Conservation (phyloP, 2,888 invertebrate species). For the Fragum sueziense region DNA sequence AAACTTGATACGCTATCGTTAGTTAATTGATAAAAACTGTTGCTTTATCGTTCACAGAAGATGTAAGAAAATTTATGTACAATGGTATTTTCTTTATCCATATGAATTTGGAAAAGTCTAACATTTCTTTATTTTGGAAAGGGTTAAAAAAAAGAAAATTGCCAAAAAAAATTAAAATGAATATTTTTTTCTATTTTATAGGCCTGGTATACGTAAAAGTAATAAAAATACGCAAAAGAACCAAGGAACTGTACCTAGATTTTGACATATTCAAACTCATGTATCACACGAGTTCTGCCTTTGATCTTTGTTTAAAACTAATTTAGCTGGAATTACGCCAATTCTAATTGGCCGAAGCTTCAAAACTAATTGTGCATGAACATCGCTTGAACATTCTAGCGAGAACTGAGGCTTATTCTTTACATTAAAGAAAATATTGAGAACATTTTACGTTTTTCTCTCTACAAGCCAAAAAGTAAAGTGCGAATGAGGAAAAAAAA, state of each 20-base stretch:
- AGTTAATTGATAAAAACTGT: not conserved
- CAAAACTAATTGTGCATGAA: not conserved
- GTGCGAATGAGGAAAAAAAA: too few species aligned
- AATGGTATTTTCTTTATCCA: not conserved
- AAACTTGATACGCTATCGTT: not conserved
- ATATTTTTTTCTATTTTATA: too few species aligned
- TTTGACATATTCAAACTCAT: not conserved
- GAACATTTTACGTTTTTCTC: not conserved
- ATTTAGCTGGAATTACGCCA: not conserved
- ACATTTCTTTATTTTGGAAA: not conserved
- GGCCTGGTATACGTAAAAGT: too few species aligned
- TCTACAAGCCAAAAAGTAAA: not conserved
- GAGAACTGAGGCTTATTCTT: not conserved
- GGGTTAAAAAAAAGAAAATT: not conserved
- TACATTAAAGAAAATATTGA: not conserved
- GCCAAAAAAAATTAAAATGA: too few species aligned
- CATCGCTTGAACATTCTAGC: not conserved
- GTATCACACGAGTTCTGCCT: not conserved
- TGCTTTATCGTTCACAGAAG: not conserved
- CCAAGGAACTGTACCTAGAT: not conserved
- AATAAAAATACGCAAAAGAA: too few species aligned
- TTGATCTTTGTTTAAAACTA: not conserved
- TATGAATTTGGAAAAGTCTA: conserved; percentile 2
- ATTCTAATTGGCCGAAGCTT: not conserved
- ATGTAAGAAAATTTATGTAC: not conserved